Percentiles rank a stretch among this genome's conserved stretches.
Conservation (phyloP, 2,888 invertebrate species). For the Brachylomia viminalis region DNA sequence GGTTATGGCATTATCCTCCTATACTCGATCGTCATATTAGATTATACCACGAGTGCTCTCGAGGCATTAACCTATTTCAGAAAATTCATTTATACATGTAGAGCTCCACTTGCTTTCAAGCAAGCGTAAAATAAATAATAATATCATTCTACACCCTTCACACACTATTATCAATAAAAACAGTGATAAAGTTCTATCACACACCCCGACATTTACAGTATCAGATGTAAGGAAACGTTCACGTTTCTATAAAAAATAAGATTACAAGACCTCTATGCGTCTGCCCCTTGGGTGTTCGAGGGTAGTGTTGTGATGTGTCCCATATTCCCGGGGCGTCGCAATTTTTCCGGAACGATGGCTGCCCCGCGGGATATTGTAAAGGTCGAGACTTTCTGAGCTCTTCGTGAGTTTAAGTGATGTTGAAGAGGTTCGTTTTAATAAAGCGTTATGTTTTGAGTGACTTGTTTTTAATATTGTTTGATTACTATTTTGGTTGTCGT, state of each 20-base stretch:
- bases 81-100: neutral
- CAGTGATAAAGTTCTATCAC: conserved; percentile 58
- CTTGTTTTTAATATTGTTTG: neutral
- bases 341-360: conserved; percentile 58
- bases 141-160: conserved; percentile 44
- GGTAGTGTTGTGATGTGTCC: conserved; percentile 60
- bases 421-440: conserved; percentile 31
- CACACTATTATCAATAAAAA: conserved; percentile 61
- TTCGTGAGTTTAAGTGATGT: conserved; percentile 13
- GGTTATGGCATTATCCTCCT: neutral
- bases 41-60: neutral
- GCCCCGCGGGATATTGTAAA: conserved; percentile 45
- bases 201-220: conserved; percentile 61
- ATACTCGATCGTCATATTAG: neutral
- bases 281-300: conserved; percentile 62
- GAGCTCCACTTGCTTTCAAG: neutral
- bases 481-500: neutral
- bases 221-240: conserved; percentile 67
- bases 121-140: conserved; percentile 38
- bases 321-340: conserved; percentile 52
- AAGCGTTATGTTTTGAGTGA: conserved; percentile 22
- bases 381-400: conserved; percentile 39
- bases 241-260: conserved; percentile 69
- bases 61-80: conserved; percentile 9
- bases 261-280: conserved; percentile 66